Evolutionary conservation across 2,797 vertebrate species (phyloP).

Genomic region (Myotis daubentonii): DNA sequence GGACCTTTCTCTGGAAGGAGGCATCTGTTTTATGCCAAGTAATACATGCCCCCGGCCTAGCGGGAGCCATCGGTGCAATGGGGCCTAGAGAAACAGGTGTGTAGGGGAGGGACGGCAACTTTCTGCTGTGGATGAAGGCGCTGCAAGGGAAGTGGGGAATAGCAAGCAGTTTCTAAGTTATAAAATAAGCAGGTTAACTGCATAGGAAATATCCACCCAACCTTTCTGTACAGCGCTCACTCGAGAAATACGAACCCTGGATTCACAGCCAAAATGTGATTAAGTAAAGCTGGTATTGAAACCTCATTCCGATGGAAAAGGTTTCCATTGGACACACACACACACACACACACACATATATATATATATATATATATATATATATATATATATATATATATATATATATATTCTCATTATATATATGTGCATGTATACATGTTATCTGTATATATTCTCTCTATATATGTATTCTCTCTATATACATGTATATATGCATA

Average conservation of each 20-base stretch:
- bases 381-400: neutral
- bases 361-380: neutral
- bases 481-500: neutral
- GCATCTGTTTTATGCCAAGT: conserved; percentile 69
- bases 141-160: neutral
- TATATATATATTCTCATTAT: neutral
- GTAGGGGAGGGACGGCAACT: neutral
- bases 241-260: neutral
- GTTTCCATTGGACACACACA: neutral
- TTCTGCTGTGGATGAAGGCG: neutral
- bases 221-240: neutral
- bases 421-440: neutral
- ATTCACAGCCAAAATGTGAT: neutral
- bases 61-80: neutral
- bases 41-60: conserved; percentile 55
- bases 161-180: neutral
- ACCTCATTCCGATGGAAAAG: neutral
- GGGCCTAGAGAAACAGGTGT: neutral
- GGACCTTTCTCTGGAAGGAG: conserved; percentile 46
- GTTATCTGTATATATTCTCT: neutral
- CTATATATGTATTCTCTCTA: neutral
- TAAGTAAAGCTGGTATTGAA: neutral
- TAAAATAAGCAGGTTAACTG: neutral
- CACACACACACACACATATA: neutral
- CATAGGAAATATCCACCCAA: neutral